phyloP scores from a whole-genome alignment of 2,113 vertebrate species.

The Ceuthmochares aereus region DNA sequence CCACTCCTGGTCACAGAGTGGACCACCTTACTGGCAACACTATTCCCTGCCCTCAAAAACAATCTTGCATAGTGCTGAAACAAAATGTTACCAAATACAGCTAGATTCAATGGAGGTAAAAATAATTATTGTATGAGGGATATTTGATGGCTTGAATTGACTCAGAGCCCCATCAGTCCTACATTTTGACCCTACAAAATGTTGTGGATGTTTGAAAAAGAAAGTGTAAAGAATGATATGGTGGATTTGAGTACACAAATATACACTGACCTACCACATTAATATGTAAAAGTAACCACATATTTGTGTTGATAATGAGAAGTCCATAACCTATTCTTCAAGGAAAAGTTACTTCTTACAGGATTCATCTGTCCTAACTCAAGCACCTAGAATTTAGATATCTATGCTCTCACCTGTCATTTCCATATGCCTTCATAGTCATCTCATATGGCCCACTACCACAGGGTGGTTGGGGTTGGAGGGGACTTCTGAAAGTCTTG shows the following conservation, averaged over 20 bases:
- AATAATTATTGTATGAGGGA: neutral
- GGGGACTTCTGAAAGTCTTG: neutral
- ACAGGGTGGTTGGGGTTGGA: neutral
- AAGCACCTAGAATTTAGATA: neutral
- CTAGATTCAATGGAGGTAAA: neutral
- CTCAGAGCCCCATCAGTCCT: neutral
- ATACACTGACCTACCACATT: neutral
- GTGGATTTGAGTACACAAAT: neutral
- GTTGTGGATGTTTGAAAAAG: neutral
- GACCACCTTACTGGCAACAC: neutral
- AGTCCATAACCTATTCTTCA: neutral
- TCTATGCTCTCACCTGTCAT: neutral
- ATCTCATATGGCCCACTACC: neutral
- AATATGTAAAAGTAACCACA: neutral
- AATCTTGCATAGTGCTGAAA: neutral
- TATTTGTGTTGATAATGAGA: neutral
- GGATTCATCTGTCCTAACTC: neutral
- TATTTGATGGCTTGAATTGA: neutral
- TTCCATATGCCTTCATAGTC: neutral
- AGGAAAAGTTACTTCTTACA: neutral
- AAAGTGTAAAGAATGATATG: neutral
- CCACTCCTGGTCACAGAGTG: accelerated
- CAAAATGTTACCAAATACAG: neutral
- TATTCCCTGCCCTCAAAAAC: neutral
- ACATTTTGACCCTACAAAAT: neutral